Evolutionary conservation across 2,888 invertebrate species (phyloP), one percentile per base, ranked within the genome.

Genomic region (Macrophya annulata): DNA sequence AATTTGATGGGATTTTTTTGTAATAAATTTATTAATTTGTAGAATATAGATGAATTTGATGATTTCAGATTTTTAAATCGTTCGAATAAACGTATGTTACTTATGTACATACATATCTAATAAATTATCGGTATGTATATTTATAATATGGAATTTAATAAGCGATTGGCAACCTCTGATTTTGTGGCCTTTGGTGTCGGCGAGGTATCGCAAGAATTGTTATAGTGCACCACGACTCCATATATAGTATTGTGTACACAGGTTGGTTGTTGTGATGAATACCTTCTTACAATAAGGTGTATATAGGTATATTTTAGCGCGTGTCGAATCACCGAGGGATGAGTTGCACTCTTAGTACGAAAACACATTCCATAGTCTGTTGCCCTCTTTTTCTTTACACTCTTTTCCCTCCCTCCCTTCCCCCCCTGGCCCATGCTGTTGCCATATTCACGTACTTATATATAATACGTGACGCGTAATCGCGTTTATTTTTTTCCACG

Each of bases 281-380:
- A 25, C 31, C 31, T 62, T 62, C 31, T 40, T 51, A 55, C 43
- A 43, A 81, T 25, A 48, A n/a, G 45, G 5, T 37, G n/a, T n/a
- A 45, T 8, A 55, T n/a, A 25, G 25, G 5, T 40, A 62, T 81
- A 81, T 81, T 31, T 43, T 21, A 62, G 81, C 81, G 25, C 81
- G 81, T 81, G 62, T 81, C 81, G 15, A 43, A 81, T 81, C 81
- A 62, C 43, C 59, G 51, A 59, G 59, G 81, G 62, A 43, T 40
- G 51, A 59, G 81, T 8, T 17, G 45, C 15, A 45, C 17, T 21
- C 31, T 40, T 25, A 15, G 43, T 45, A 81, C 81, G 81, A 81
- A 81, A 81, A 59, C 81, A 81, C 81, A 81, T 81, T 81, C 81
- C 81, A 62, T 81, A 37, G 21, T 37, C 62, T n/a, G n/a, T 62